Percentiles rank a stretch among this genome's conserved stretches.
These are phyloP conservation scores for Gastrophysa polygoni DNA, from an alignment of 2,888 invertebrate species.

Conservation along the genomic window DNA sequence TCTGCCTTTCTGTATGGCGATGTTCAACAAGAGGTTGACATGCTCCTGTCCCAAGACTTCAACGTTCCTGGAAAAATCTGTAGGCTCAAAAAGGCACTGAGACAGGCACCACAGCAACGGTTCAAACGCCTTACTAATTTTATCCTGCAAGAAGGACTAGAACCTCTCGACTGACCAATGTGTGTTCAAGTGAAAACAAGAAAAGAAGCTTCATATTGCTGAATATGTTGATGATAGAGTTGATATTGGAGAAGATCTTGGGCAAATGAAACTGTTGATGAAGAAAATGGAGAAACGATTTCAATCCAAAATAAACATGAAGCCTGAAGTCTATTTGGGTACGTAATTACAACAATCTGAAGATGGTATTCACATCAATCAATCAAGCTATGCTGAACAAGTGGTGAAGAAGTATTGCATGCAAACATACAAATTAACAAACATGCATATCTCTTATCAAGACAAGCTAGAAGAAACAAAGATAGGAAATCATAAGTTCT, in stretches of 20 bases:
- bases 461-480: conserved; percentile 3
- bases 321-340: conserved; percentile 3
- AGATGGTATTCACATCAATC: neutral
- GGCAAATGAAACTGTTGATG: neutral
- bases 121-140: neutral
- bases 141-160: neutral
- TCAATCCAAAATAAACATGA: neutral
- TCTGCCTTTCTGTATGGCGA: conserved; percentile 2
- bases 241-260: neutral
- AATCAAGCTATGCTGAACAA: conserved; percentile 1
- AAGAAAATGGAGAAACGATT: neutral
- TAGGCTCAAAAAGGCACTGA: conserved; percentile 2
- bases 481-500: conserved; percentile 13
- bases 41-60: conserved; percentile 3
- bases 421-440: neutral
- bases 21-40: conserved; percentile 4
- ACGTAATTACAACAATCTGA: neutral
- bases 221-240: neutral
- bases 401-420: neutral
- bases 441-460: conserved; percentile 1
- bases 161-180: neutral
- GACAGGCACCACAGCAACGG: conserved; percentile 5
- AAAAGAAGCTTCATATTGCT: neutral
- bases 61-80: neutral
- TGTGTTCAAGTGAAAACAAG: neutral